These are phyloP conservation scores for Protonemura montana DNA, from an alignment of 2,888 invertebrate genomes.

Conservation along the genomic window DNA sequence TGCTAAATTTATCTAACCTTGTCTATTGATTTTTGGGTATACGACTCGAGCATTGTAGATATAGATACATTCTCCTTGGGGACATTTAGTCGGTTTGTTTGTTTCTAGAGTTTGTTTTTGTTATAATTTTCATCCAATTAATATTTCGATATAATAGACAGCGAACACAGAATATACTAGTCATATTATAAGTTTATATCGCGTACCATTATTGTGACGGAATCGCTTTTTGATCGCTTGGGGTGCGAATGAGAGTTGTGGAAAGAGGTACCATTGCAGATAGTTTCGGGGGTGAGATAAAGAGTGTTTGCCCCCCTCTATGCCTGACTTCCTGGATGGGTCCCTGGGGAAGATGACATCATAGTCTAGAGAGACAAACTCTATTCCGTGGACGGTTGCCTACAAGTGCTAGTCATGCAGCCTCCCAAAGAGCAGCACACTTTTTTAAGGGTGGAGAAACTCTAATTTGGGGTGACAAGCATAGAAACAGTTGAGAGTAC, in stretches of 20 bases:
- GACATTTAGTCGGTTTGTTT: too few relatives aligned
- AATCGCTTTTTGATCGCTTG: conserved; percentile 12
- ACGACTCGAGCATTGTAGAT: too few relatives aligned
- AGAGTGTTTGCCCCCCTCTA: neutral
- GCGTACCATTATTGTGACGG: neutral
- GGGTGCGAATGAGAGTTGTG: neutral
- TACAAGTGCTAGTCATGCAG: neutral
- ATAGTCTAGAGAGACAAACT: neutral
- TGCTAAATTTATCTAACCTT: neutral
- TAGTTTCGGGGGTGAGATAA: neutral
- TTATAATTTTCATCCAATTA: neutral
- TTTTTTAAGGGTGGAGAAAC: neutral
- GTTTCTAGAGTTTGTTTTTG: neutral
- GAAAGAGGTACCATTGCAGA: neutral
- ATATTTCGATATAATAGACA: neutral
- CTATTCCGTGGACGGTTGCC: neutral
- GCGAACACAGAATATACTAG: neutral
- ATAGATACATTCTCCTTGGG: too few relatives aligned
- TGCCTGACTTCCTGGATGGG: neutral
- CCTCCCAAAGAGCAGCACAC: neutral
- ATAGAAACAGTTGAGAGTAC: neutral
- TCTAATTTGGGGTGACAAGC: conserved; percentile 12
- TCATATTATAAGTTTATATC: neutral
- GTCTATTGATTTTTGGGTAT: neutral
- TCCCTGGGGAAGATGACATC: neutral